These are phyloP conservation scores for Oncorhynchus kisutch DNA, from an alignment of 2,113 vertebrate genomes.

Conservation along the genomic window DNA sequence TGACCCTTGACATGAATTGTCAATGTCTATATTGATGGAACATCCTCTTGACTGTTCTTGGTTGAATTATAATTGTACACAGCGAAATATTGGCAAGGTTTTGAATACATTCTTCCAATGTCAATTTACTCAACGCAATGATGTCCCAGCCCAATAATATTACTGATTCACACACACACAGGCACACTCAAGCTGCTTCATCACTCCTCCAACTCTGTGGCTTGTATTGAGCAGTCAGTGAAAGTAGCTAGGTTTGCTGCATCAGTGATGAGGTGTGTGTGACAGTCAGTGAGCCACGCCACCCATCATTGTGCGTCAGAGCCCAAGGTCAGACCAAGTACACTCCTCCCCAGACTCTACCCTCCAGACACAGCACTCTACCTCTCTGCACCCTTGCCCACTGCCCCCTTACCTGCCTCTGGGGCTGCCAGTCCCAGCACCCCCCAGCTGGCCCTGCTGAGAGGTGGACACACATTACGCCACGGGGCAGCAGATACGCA, in stretches of 20 bases:
- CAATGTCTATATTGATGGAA: neutral
- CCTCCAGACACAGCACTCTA: neutral
- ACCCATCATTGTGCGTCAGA: slow-evolving; percentile 20
- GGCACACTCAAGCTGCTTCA: neutral
- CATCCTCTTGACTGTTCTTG: neutral
- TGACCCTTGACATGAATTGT: neutral
- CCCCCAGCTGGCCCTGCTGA: slow-evolving; percentile 31
- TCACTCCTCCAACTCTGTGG: neutral
- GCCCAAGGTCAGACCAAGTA: slow-evolving; percentile 37
- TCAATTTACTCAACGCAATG: neutral
- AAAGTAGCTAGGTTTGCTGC: neutral
- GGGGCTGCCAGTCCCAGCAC: slow-evolving; percentile 17
- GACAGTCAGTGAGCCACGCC: neutral
- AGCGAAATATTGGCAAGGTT: neutral
- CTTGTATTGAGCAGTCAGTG: neutral
- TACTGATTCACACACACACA: neutral
- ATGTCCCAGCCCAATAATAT: neutral
- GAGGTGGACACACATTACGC: slow-evolving; percentile 34
- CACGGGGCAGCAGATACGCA: slow-evolving; percentile 41
- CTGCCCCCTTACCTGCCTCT: slow-evolving; percentile 4
- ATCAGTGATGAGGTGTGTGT: slow-evolving; percentile 5
- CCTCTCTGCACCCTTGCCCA: neutral
- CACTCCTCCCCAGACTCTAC: neutral
- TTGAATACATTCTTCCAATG: neutral
- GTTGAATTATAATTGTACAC: neutral